Percentiles rank a stretch among this genome's conserved stretches.
Evolutionary conservation across 2,888 invertebrate species (phyloP).

Genomic region (Pimpla rufipes): DNA sequence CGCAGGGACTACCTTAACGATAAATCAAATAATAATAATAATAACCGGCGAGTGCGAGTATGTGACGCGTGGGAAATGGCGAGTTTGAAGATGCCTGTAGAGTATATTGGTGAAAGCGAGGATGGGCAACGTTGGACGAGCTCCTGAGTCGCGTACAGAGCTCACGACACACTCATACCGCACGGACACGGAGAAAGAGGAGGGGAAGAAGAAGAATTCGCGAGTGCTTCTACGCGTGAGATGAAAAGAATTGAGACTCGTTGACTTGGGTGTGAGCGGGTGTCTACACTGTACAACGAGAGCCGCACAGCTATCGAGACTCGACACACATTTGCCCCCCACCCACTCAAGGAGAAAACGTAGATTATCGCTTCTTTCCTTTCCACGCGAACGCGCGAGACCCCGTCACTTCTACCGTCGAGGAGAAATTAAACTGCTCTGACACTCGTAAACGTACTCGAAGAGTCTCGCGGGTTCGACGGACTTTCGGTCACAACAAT

Average conservation of each 20-base stretch:
- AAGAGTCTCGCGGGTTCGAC: neutral
- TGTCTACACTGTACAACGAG: neutral
- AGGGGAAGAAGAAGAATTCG: slow-evolving; percentile 17
- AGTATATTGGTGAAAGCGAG: slow-evolving; percentile 58
- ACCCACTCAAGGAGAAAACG: slow-evolving; percentile 56
- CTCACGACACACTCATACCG: slow-evolving; percentile 14
- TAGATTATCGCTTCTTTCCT: slow-evolving; percentile 28
- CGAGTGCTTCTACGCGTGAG: slow-evolving; percentile 36
- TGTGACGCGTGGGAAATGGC: slow-evolving; percentile 28
- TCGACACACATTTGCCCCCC: slow-evolving; percentile 35
- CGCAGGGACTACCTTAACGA: no score
- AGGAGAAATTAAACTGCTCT: slow-evolving; percentile 10
- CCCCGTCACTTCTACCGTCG: neutral
- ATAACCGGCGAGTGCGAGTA: neutral
- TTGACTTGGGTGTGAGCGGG: neutral
- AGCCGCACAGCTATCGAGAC: slow-evolving; percentile 19
- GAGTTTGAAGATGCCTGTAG: neutral
- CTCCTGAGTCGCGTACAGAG: slow-evolving; percentile 8
- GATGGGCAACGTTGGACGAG: slow-evolving; percentile 55
- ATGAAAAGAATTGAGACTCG: slow-evolving; percentile 52
- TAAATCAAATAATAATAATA: no score
- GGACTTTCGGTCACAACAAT: neutral
- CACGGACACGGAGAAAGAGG: no score
- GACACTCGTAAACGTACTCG: slow-evolving; percentile 11
- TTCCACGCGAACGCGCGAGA: neutral